Evolutionary conservation across 2,113 vertebrate genomes (phyloP).

Genomic region (Struthidea cinerea): DNA sequence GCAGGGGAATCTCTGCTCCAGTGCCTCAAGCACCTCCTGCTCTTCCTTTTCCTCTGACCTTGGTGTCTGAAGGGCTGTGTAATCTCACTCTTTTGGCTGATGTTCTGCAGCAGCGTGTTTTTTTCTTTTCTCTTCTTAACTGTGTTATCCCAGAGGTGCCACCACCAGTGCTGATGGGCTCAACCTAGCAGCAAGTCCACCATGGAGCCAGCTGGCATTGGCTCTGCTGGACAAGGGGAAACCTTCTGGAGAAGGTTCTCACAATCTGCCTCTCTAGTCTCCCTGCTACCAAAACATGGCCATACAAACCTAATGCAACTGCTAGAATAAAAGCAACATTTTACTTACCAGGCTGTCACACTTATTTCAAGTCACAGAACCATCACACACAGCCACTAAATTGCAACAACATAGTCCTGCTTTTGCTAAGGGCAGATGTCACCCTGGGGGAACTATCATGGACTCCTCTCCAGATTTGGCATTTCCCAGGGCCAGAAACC

Average conservation of each 20-base stretch:
- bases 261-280: not conserved
- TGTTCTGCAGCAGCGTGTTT: not conserved
- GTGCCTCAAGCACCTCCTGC: not conserved
- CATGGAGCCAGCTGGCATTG: not conserved
- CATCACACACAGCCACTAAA: not conserved
- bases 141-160: not conserved
- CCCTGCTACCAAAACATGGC: not conserved
- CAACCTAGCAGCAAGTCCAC: fast-evolving
- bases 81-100: not conserved
- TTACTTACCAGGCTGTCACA: not conserved
- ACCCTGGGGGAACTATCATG: not conserved
- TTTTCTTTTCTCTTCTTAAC: not conserved
- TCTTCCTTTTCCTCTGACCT: not conserved
- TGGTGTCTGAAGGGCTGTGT: not conserved
- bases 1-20: not conserved
- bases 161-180: too few species aligned
- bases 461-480: not conserved
- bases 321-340: not conserved
- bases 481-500: not conserved
- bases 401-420: not conserved
- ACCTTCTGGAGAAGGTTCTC: not conserved
- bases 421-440: not conserved
- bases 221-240: not conserved
- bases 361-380: not conserved
- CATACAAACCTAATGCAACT: not conserved